Conservation (phyloP, 2,888 invertebrate species). For the Pegoplata infirma region DNA sequence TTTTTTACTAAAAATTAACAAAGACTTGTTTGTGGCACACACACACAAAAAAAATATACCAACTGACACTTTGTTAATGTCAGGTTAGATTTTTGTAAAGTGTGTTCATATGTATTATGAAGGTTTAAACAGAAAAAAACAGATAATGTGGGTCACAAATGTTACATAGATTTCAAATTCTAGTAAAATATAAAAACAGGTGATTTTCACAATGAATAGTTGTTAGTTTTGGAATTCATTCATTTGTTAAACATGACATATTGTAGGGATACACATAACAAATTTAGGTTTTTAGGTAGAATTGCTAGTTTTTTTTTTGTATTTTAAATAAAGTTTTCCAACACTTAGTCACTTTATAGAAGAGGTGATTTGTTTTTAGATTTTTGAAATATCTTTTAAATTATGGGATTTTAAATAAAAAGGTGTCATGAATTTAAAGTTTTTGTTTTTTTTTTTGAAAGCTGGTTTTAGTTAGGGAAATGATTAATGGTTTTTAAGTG, state of each 20-base stretch:
- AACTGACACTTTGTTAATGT: slow-evolving; percentile 59
- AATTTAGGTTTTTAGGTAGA: slow-evolving; percentile 39
- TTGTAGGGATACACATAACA: neutral
- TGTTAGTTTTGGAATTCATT: slow-evolving; percentile 15
- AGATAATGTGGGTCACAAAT: slow-evolving; percentile 23
- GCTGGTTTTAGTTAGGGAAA: neutral
- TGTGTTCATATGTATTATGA: neutral
- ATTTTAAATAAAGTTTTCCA: neutral
- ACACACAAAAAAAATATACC: slow-evolving; percentile 11
- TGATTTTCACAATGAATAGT: slow-evolving; percentile 37
- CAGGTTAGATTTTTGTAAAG: slow-evolving; percentile 50
- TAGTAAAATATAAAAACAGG: slow-evolving; percentile 36
- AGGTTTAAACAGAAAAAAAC: neutral
- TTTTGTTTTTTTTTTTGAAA: neutral
- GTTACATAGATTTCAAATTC: neutral
- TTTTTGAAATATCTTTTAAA: neutral
- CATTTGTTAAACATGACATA: slow-evolving; percentile 48
- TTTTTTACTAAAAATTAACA: neutral
- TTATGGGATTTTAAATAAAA: neutral
- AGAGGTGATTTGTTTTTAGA: neutral
- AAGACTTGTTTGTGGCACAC: too few species aligned
- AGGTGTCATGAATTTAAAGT: neutral
- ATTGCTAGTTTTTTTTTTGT: neutral
- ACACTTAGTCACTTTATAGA: neutral
- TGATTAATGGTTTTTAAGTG: neutral